These are phyloP conservation scores for Drosophila emarginata DNA, from an alignment of 2,888 invertebrate species.

Conservation along the genomic window DNA sequence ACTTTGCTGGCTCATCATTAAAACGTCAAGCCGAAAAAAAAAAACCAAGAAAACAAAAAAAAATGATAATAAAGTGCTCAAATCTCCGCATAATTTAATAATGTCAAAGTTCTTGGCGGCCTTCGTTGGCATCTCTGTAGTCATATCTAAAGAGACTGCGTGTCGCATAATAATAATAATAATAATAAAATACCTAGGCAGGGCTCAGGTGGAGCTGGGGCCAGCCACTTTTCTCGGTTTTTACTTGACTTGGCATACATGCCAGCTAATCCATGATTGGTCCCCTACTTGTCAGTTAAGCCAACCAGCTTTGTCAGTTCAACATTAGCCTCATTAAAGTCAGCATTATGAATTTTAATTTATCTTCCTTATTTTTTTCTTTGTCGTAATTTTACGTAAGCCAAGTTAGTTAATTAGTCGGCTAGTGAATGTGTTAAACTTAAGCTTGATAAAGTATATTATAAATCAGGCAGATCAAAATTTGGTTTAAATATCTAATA, in stretches of 20 bases:
- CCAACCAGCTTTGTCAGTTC: slow-evolving; percentile 60
- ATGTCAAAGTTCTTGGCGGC: slow-evolving; percentile 51
- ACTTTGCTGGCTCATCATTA: slow-evolving; percentile 61
- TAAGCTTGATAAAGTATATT: neutral
- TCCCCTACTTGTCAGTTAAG: slow-evolving; percentile 48
- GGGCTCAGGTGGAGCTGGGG: slow-evolving; percentile 20
- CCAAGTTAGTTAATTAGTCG: neutral
- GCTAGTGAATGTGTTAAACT: neutral
- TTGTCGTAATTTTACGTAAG: neutral
- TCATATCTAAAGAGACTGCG: slow-evolving; percentile 42
- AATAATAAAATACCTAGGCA: slow-evolving; percentile 25
- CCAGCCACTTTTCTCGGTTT: slow-evolving; percentile 44
- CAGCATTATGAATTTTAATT: slow-evolving; percentile 72
- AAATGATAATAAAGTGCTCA: slow-evolving; percentile 48
- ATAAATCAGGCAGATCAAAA: neutral
- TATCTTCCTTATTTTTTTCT: slow-evolving; percentile 41
- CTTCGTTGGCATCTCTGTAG: slow-evolving; percentile 32
- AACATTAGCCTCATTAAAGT: slow-evolving; percentile 62
- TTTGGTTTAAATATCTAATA: neutral
- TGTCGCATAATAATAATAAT: slow-evolving; percentile 70
- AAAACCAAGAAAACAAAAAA: slow-evolving; percentile 23
- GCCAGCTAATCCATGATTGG: slow-evolving; percentile 63
- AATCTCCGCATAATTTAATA: slow-evolving; percentile 78
- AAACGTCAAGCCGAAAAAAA: slow-evolving; percentile 57
- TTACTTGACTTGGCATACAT: slow-evolving; percentile 29